phyloP scores from a whole-genome alignment of 2,797 vertebrate species.

The Bradypus variegatus region DNA sequence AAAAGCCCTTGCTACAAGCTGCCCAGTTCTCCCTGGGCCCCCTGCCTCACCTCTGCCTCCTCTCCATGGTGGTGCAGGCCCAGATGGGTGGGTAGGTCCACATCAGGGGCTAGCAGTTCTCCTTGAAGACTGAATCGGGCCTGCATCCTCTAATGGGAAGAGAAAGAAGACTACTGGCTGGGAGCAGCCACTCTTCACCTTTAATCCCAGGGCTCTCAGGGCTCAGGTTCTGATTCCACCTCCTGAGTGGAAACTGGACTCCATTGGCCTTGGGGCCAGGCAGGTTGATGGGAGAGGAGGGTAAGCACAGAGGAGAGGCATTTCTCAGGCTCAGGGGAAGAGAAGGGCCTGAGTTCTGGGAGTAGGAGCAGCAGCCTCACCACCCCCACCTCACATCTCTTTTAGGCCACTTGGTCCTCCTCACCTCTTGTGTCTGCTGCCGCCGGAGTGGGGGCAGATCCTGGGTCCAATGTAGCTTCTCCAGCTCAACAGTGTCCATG shows the following conservation, averaged over 20 bases:
- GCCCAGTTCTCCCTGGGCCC: background rate
- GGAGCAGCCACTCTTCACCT: background rate
- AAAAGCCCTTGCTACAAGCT: background rate
- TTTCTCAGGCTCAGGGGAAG: background rate
- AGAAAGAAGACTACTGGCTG: slow-evolving; percentile 5
- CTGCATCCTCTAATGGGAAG: slow-evolving; percentile 81
- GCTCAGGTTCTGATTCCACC: background rate
- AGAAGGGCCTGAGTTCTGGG: background rate
- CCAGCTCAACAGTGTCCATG: slow-evolving; percentile 93
- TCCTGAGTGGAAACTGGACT: background rate
- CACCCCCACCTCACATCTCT: rapidly evolving
- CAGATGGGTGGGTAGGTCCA: slow-evolving; percentile 91
- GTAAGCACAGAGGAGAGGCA: background rate
- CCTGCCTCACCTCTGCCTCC: slow-evolving; percentile 87
- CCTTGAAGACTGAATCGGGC: slow-evolving; percentile 93
- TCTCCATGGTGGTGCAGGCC: slow-evolving; percentile 98
- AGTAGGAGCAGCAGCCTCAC: background rate
- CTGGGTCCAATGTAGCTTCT: slow-evolving; percentile 94
- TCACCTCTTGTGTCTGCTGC: slow-evolving; percentile 85
- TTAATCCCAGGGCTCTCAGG: background rate
- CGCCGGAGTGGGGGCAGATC: slow-evolving; percentile 81
- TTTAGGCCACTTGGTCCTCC: background rate
- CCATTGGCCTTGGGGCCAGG: background rate
- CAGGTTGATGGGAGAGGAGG: background rate
- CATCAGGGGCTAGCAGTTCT: slow-evolving; percentile 81